phyloP scores from a whole-genome alignment of 2,113 vertebrate species.

The Pygoscelis antarcticus region DNA sequence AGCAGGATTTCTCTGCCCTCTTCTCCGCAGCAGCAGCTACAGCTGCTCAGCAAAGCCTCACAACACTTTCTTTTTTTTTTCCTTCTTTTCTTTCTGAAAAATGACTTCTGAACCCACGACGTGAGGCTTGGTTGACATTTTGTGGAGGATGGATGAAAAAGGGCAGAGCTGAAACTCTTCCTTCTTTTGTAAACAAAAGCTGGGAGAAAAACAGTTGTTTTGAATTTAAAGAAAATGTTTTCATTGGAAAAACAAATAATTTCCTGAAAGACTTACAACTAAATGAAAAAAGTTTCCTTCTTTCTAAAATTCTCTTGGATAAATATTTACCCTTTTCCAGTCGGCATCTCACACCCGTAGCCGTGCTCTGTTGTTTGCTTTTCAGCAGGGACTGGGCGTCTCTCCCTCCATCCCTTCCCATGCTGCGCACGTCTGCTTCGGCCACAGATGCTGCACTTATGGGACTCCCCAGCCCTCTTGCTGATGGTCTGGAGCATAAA shows the following conservation, averaged over 20 bases:
- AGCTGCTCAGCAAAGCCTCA: background rate
- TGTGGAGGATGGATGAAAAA: background rate
- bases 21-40: background rate
- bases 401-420: background rate
- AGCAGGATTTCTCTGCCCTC: background rate
- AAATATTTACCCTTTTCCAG: background rate
- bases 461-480: background rate
- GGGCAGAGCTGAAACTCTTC: slow-evolving; percentile 22
- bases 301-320: background rate
- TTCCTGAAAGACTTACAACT: background rate
- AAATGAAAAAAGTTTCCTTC: slow-evolving; percentile 7
- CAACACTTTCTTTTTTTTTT: background rate
- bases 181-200: slow-evolving; percentile 21
- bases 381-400: background rate
- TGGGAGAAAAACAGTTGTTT: slow-evolving; percentile 18
- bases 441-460: background rate
- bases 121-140: background rate
- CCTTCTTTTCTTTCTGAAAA: fast-evolving
- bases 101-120: background rate
- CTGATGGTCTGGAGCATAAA: background rate
- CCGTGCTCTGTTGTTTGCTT: background rate
- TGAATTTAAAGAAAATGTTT: slow-evolving; percentile 31
- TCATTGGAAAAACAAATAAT: slow-evolving; percentile 16
- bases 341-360: background rate
- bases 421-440: fast-evolving